A percentile compares a stretch with the other conserved stretches of the same genome.
Evolutionary conservation across 1,140 invertebrate genomes (phyloP).

Genomic region (Neelides sp.): DNA sequence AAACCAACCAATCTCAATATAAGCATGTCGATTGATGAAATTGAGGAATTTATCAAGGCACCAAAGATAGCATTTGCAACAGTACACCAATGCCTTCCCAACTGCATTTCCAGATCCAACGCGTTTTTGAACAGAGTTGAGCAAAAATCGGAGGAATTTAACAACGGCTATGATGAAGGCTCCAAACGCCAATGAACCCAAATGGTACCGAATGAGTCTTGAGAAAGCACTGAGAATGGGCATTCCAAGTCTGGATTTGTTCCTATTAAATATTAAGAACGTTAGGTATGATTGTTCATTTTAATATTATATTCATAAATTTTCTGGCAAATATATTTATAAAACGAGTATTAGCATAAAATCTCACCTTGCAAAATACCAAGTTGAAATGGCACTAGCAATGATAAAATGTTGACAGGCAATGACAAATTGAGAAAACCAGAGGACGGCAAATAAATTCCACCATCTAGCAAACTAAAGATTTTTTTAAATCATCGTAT

Average conservation of each 20-base stretch:
- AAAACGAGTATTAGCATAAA: neutral
- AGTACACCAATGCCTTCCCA: slow-evolving; percentile 39
- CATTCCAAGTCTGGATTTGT: slow-evolving; percentile 47
- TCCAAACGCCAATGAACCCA: slow-evolving; percentile 64
- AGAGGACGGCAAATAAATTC: slow-evolving; percentile 55
- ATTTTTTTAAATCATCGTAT: neutral
- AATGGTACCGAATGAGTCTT: slow-evolving; percentile 52
- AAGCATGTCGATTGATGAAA: slow-evolving; percentile 61
- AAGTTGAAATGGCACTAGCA: slow-evolving; percentile 56
- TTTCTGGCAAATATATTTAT: neutral
- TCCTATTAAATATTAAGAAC: slow-evolving; percentile 41
- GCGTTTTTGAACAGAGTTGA: slow-evolving; percentile 37
- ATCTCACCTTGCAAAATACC: slow-evolving; percentile 62
- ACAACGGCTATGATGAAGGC: slow-evolving; percentile 59
- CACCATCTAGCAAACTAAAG: slow-evolving; percentile 49
- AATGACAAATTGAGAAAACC: slow-evolving; percentile 58
- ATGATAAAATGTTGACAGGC: slow-evolving; percentile 66
- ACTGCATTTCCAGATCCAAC: slow-evolving; percentile 25
- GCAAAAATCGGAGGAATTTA: slow-evolving; percentile 48
- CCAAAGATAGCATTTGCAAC: slow-evolving; percentile 58
- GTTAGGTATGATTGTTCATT: slow-evolving; percentile 13
- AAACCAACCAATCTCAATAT: slow-evolving; percentile 56
- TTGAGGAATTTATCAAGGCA: slow-evolving; percentile 60
- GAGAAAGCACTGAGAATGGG: slow-evolving; percentile 46
- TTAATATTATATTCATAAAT: slow-evolving; percentile 4